Evolutionary conservation across 2,113 vertebrate genomes (phyloP).

Genomic region (Malurus cyaneus): DNA sequence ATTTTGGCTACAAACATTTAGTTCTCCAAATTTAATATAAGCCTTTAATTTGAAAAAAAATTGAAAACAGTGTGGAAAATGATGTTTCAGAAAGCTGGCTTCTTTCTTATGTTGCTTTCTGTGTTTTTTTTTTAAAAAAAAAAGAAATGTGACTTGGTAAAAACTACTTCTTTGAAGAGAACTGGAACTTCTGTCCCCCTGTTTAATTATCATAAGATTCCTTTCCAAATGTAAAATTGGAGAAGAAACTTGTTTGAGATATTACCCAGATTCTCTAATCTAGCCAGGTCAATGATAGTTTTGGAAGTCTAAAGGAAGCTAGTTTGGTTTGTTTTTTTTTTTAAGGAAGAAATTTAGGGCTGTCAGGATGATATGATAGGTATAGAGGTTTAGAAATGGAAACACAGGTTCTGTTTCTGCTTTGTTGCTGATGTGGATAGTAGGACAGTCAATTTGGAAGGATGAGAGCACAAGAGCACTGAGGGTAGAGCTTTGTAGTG

Average conservation of each 20-base stretch:
- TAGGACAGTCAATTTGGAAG: background rate
- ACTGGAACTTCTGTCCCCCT: background rate
- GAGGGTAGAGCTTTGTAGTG: background rate
- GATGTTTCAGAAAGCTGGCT: background rate
- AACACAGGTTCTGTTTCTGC: background rate
- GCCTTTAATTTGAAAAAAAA: background rate
- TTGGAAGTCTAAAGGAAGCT: conserved; percentile 36
- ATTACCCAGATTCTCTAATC: background rate
- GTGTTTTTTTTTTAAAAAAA: background rate
- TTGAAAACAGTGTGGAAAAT: background rate
- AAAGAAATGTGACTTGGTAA: background rate
- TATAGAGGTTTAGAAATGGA: background rate
- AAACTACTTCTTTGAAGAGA: background rate
- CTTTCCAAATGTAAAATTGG: conserved; percentile 29
- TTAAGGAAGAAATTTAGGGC: conserved; percentile 46
- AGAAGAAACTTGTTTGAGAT: background rate
- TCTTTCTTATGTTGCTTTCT: background rate
- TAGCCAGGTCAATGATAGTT: conserved; percentile 21
- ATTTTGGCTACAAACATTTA: background rate
- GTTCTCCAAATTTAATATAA: background rate
- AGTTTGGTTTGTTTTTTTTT: background rate
- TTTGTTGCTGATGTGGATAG: background rate
- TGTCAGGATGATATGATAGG: background rate
- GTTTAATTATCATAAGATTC: conserved; percentile 10
- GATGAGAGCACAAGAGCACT: background rate